phyloP scores from a whole-genome alignment of 2,797 vertebrate genomes.

The Gambusia yucatana region DNA sequence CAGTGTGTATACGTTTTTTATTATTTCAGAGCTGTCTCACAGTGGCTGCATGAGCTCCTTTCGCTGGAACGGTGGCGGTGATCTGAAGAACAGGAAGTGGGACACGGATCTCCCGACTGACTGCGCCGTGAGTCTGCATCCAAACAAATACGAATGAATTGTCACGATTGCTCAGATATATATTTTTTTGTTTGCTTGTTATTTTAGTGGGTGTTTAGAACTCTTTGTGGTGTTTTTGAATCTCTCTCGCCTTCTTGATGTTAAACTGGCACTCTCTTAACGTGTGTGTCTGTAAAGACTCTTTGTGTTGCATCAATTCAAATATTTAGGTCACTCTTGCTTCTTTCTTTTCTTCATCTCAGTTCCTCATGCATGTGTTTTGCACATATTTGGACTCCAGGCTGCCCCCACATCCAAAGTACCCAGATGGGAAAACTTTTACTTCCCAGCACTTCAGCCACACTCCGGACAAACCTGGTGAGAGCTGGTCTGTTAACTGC shows the following conservation, averaged over 20 bases:
- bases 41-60: constrained; percentile 99
- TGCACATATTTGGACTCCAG: constrained; percentile 97
- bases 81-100: constrained; percentile 95
- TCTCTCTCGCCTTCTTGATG: not conserved
- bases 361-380: constrained; percentile 95
- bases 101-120: constrained; percentile 96
- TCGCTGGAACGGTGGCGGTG: constrained; percentile 93
- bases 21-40: constrained; percentile 88
- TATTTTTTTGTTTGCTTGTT: not conserved
- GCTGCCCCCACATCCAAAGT: constrained; percentile 96
- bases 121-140: constrained; percentile 85
- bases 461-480: constrained; percentile 94
- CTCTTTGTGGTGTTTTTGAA: not conserved
- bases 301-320: not conserved
- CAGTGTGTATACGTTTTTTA: constrained; percentile 3
- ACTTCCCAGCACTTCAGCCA: constrained; percentile 96
- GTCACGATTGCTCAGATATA: not conserved
- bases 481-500: not conserved
- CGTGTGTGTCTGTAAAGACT: not conserved
- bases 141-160: not conserved
- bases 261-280: not conserved
- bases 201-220: not conserved
- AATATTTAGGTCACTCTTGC: not conserved
- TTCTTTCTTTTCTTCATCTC: constrained; percentile 16
- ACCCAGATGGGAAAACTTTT: constrained; percentile 96